Evolutionary conservation across 2,113 vertebrate species (phyloP), one percentile per base, ranked within the genome.

Genomic region (Chelonoidis abingdonii): DNA sequence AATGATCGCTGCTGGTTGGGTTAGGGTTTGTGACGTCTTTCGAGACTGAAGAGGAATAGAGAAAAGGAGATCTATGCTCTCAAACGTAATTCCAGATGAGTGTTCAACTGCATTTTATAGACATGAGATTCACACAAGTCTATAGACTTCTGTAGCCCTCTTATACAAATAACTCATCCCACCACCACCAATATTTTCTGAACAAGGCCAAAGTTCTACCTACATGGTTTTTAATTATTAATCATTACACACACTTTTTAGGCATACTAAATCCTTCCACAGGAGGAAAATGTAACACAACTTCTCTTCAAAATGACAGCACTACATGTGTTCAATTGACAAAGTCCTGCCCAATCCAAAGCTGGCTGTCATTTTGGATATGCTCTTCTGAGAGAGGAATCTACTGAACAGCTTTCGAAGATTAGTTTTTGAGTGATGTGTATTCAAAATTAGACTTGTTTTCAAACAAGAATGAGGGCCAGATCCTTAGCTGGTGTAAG

Each of bases 21-120:
- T 0, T 13, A 24, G 10, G 53, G 81, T 1, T 92, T 86, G 25
- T 53, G 81, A 91, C 86, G 54, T 83, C 27, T 75, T 92, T 52
- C 0, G 65, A 95, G 84, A 97, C 97, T 97, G 57, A 56, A 92
- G 92, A 17, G 41, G 95, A 93, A 96, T 0, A 87, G 10, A 88
- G 90, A 19, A 80, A 29, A 29, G 35, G 83, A 16, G 14, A 17
- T 1, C 41, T 19, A 57, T 50, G 2, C 35, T 53, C 80, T 92
- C 38, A 31, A 25, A 29, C 75, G 84, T 94, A 62, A 56, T 80
- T 44, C 6, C 10, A 69, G 38, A 24, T 7, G 96, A 86, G 16
- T 80, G 84, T 92, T 38, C 93, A 44, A 53, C 21, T 22, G 14
- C 0, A 1, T 54, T 90, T 90, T 56, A 81, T 10, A 24, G 0